Evolutionary conservation across 1,140 invertebrate genomes (phyloP).

Genomic region (Spodoptera litura): DNA sequence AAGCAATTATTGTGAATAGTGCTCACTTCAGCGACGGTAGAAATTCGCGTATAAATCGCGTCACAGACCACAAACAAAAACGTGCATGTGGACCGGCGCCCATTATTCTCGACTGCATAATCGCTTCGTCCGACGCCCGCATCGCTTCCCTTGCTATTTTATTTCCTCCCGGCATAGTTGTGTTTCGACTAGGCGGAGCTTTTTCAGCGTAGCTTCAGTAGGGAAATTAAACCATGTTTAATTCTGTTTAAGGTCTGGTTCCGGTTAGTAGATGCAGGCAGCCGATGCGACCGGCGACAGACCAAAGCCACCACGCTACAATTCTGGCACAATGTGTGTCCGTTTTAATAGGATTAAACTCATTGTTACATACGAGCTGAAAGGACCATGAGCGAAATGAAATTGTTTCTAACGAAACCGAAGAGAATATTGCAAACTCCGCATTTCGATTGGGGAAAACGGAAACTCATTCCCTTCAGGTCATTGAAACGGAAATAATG

Average conservation of each 20-base stretch:
- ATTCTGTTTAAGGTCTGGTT: slow-evolving; percentile 84
- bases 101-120: slow-evolving; percentile 86
- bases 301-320: slow-evolving; percentile 83
- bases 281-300: slow-evolving; percentile 81
- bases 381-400: slow-evolving; percentile 79
- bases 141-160: slow-evolving; percentile 85
- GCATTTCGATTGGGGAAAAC: slow-evolving; percentile 50
- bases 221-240: slow-evolving; percentile 85
- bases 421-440: slow-evolving; percentile 63
- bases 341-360: slow-evolving; percentile 85
- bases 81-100: slow-evolving; percentile 85
- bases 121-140: slow-evolving; percentile 85
- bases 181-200: slow-evolving; percentile 82
- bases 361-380: slow-evolving; percentile 84
- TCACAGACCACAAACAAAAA: slow-evolving; percentile 86
- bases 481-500: slow-evolving; percentile 31
- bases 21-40: slow-evolving; percentile 84
- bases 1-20: slow-evolving; percentile 86
- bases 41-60: slow-evolving; percentile 86
- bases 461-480: slow-evolving; percentile 22
- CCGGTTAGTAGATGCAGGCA: slow-evolving; percentile 74
- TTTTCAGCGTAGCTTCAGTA: slow-evolving; percentile 73
- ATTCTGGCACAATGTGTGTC: slow-evolving; percentile 84
- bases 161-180: slow-evolving; percentile 83
- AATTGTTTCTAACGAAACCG: slow-evolving; percentile 79